A percentile compares a stretch with the other conserved stretches of the same genome.
Conservation (phyloP, 1,140 invertebrate genomes). For the Triops cancriformis region DNA sequence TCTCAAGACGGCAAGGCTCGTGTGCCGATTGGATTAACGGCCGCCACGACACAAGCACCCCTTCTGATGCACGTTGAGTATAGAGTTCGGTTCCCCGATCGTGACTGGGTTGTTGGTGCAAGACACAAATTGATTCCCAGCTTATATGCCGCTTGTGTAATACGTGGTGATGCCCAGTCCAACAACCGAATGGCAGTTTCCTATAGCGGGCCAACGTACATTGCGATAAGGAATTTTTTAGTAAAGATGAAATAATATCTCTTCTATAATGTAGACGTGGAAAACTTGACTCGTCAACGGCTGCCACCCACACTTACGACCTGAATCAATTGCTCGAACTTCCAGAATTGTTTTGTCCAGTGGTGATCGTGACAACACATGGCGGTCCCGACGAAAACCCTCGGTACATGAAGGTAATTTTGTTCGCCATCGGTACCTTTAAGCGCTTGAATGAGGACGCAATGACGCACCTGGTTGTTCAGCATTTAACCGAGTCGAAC, state of each 20-base stretch:
- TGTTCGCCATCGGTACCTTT: slow-evolving; percentile 37
- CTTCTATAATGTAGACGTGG: slow-evolving; percentile 32
- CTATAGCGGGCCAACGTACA: slow-evolving; percentile 41
- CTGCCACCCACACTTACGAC: slow-evolving; percentile 37
- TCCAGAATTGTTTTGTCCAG: slow-evolving; percentile 37
- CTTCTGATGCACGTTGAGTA: slow-evolving; percentile 41
- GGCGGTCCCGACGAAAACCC: slow-evolving; percentile 42
- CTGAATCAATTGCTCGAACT: slow-evolving; percentile 34
- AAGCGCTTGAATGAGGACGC: slow-evolving; percentile 39
- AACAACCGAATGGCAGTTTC: slow-evolving; percentile 34
- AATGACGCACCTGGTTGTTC: slow-evolving; percentile 39
- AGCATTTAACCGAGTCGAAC: slow-evolving; percentile 37
- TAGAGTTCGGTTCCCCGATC: slow-evolving; percentile 38
- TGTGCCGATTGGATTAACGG: slow-evolving; percentile 40
- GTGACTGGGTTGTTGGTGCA: slow-evolving; percentile 41
- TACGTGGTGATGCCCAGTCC: slow-evolving; percentile 32
- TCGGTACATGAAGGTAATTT: slow-evolving; percentile 38
- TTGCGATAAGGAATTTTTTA: slow-evolving; percentile 34
- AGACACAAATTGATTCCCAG: slow-evolving; percentile 38
- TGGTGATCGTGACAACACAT: slow-evolving; percentile 39
- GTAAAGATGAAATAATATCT: neutral
- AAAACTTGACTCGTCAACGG: slow-evolving; percentile 35
- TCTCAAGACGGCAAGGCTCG: too few species aligned
- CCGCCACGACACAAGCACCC: slow-evolving; percentile 39
- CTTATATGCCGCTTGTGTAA: slow-evolving; percentile 36